phyloP scores from a whole-genome alignment of 37 sponge, comb jelly and placozoan species.

The Mnemiopsis leidyi region DNA sequence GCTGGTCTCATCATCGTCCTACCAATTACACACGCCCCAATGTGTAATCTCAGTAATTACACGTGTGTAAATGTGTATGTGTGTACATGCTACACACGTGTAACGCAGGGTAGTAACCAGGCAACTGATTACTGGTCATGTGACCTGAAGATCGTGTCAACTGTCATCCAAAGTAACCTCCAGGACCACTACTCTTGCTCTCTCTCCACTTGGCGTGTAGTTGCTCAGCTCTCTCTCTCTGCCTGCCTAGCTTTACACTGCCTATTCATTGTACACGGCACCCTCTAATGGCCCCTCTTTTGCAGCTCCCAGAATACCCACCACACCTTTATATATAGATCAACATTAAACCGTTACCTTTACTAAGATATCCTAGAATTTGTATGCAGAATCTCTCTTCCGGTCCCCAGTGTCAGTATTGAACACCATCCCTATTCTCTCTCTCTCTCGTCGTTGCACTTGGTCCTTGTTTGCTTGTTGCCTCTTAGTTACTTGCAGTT shows the following conservation, averaged over 20 bases:
- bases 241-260: neutral
- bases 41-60: neutral
- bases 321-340: conserved; percentile 87
- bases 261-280: neutral
- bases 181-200: neutral
- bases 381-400: too few relatives aligned
- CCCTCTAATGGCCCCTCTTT: neutral
- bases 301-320: neutral
- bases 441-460: too few relatives aligned
- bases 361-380: too few relatives aligned
- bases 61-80: too few relatives aligned
- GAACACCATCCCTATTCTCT: too few relatives aligned
- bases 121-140: neutral
- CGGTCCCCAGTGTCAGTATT: too few relatives aligned
- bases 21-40: neutral
- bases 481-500: too few relatives aligned
- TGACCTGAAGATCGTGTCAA: neutral
- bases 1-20: neutral
- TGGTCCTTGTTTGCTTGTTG: too few relatives aligned
- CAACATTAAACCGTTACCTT: too few relatives aligned
- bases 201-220: neutral
- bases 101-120: neutral
- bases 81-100: neutral
- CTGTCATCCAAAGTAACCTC: neutral
- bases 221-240: neutral